Evolutionary conservation across 35 echinoderm and acorn worm species (phyloP).

Genomic region (Patiria miniata): DNA sequence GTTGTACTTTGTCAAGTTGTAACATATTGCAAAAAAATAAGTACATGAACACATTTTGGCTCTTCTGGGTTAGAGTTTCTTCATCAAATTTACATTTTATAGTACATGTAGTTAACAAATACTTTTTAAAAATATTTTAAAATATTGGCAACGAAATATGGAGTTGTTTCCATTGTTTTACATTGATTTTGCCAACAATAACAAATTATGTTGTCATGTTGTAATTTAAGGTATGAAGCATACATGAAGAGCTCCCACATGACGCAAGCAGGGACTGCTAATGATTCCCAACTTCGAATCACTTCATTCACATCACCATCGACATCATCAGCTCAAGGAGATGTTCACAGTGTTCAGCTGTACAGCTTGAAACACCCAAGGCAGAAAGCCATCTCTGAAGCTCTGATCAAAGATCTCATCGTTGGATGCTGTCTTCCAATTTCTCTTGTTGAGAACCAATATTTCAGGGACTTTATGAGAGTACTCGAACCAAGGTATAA

Average conservation of each 20-base stretch:
- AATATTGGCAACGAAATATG: too few species aligned
- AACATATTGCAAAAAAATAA: too few species aligned
- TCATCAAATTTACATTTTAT: too few species aligned
- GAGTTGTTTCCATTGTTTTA: not conserved
- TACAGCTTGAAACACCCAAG: not conserved
- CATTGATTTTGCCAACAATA: not conserved
- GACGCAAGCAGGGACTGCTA: not conserved
- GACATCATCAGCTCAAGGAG: not conserved
- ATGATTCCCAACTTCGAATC: not conserved
- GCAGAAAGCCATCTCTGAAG: conserved; percentile 23
- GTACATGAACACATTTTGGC: too few species aligned
- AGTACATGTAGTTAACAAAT: too few species aligned
- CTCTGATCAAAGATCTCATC: conserved; percentile 19
- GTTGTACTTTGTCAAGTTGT: too few species aligned
- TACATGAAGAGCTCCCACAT: not conserved
- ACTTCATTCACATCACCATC: not conserved
- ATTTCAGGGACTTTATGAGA: conserved; percentile 35
- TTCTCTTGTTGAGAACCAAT: conserved; percentile 23
- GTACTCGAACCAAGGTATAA: conserved; percentile 19
- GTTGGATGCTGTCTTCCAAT: conserved; percentile 36
- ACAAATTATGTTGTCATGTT: not conserved
- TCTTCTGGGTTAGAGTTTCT: too few species aligned
- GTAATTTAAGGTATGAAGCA: not conserved
- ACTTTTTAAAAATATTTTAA: too few species aligned
- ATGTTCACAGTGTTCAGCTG: not conserved